Percentiles rank a stretch among this genome's conserved stretches.
These are phyloP conservation scores for Cantharis rufa DNA, from an alignment of 2,888 invertebrate genomes.

Conservation along the genomic window DNA sequence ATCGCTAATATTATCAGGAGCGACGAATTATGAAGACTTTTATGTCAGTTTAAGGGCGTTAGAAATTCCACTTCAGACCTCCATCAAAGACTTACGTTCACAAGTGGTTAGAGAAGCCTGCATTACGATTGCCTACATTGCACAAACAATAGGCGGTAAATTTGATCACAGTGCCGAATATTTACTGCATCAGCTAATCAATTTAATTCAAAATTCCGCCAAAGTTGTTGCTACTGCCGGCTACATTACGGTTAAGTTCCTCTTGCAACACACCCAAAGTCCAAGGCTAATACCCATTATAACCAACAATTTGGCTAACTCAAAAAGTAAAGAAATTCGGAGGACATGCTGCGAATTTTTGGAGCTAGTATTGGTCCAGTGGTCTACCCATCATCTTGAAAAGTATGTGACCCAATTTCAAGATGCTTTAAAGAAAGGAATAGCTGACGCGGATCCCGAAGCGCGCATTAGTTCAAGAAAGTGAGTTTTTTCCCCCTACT, in stretches of 20 bases:
- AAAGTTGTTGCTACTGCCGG: conserved; percentile 94
- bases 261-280: conserved; percentile 82
- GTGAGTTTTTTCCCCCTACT: conserved; percentile 57
- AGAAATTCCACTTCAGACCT: conserved; percentile 79
- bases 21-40: conserved; percentile 72
- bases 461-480: conserved; percentile 82
- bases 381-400: conserved; percentile 85
- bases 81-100: conserved; percentile 87
- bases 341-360: conserved; percentile 79
- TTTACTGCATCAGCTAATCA: conserved; percentile 81
- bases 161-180: conserved; percentile 85
- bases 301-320: conserved; percentile 71
- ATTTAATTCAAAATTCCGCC: conserved; percentile 92
- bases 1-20: conserved; percentile 81
- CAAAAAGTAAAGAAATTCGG: conserved; percentile 92
- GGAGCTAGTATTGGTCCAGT: conserved; percentile 79
- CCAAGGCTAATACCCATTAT: conserved; percentile 81
- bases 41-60: conserved; percentile 74
- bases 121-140: conserved; percentile 90
- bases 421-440: conserved; percentile 84
- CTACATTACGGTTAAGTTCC: conserved; percentile 82
- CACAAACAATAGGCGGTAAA: conserved; percentile 81
- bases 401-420: conserved; percentile 76
- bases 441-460: conserved; percentile 91
- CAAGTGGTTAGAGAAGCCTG: conserved; percentile 94